Evolutionary conservation across 2,888 invertebrate genomes (phyloP).

Genomic region (Lordiphosa fenestrarum): DNA sequence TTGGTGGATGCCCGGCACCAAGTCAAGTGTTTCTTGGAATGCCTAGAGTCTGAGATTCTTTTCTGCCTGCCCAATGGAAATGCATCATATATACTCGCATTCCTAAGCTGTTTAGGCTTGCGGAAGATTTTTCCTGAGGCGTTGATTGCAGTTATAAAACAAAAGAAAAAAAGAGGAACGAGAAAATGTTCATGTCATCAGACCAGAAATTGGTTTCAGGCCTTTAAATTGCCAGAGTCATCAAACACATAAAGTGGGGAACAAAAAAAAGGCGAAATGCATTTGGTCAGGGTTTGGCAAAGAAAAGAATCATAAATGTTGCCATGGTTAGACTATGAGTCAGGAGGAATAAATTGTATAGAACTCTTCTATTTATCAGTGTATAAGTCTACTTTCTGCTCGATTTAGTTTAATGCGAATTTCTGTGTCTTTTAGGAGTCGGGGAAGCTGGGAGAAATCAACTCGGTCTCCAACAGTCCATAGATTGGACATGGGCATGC

Average conservation of each 20-base stretch:
- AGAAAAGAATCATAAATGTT: not conserved
- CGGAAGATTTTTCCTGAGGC: constrained; percentile 12
- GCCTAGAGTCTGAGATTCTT: constrained; percentile 36
- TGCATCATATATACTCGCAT: constrained; percentile 19
- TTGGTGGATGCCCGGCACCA: constrained; percentile 16
- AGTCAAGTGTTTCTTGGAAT: constrained; percentile 65
- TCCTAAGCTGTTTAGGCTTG: constrained; percentile 23
- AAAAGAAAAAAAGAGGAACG: constrained; percentile 23
- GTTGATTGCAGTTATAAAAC: constrained; percentile 44
- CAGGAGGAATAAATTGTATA: not conserved
- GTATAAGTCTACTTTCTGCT: too few relatives aligned
- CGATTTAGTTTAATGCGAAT: too few relatives aligned
- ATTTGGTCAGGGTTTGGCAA: constrained; percentile 6
- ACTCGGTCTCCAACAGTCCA: too few relatives aligned
- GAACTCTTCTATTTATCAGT: too few relatives aligned
- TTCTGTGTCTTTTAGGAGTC: too few relatives aligned
- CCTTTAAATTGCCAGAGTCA: constrained; percentile 9
- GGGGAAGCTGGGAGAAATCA: too few relatives aligned
- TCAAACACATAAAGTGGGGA: constrained; percentile 11
- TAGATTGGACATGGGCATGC: too few relatives aligned
- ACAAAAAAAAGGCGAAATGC: not conserved
- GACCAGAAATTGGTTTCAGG: constrained; percentile 10
- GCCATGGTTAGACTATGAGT: constrained; percentile 15
- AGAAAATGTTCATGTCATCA: constrained; percentile 31
- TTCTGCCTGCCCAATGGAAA: constrained; percentile 17